A percentile compares a stretch with the other conserved stretches of the same genome.
Evolutionary conservation across 2,113 vertebrate genomes (phyloP).

Genomic region (Romanogobio albipinnatus): DNA sequence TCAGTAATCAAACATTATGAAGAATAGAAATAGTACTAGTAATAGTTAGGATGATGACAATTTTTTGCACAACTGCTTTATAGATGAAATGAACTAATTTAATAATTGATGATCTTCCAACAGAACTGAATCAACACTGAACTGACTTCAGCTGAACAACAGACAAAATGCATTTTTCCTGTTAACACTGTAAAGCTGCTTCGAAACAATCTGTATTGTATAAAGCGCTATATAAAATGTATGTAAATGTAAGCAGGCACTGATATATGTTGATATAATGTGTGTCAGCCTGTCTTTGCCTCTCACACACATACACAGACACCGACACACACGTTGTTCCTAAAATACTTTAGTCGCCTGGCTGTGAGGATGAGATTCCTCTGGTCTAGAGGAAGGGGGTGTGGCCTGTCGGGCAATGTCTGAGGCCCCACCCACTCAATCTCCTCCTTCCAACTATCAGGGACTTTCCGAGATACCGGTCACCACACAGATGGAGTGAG

Average conservation of each 20-base stretch:
- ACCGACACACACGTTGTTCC: conserved; percentile 50
- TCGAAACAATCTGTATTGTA: too few species aligned
- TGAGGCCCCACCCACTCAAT: conserved; percentile 34
- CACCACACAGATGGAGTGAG: not conserved
- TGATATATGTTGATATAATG: not conserved
- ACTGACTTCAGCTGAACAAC: too few species aligned
- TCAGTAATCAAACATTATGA: not conserved
- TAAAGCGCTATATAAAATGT: not conserved
- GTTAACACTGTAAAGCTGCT: too few species aligned
- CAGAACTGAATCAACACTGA: too few species aligned
- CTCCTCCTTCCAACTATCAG: conserved; percentile 53
- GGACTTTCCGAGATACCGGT: conserved; percentile 40
- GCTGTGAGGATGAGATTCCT: conserved; percentile 49
- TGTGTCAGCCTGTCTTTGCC: not conserved
- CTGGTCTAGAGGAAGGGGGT: conserved; percentile 47
- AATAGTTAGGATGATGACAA: too few species aligned
- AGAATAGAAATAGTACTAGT: not conserved
- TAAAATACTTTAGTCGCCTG: conserved; percentile 58
- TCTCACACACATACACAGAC: conserved; percentile 28
- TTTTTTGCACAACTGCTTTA: too few species aligned
- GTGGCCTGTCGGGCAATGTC: conserved; percentile 40
- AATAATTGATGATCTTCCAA: too few species aligned
- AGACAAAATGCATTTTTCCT: too few species aligned
- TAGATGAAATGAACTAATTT: too few species aligned
- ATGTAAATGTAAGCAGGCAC: not conserved